Base-by-base conservation (phyloP, 1,140 invertebrate species). In the Drosophila suzukii region DNA sequence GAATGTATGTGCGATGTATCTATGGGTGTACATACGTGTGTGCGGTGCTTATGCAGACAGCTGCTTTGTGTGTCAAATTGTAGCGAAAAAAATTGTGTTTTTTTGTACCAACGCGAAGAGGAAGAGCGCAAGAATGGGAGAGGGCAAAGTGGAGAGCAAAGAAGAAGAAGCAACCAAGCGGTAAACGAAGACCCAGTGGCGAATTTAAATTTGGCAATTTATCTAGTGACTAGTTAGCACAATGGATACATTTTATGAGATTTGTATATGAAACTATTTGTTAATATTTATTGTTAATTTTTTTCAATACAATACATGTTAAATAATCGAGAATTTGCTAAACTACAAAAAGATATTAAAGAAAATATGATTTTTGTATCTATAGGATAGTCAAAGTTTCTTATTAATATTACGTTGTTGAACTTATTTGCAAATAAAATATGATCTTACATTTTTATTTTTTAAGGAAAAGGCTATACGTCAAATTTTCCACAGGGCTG, bases 51-150 rank as follows among this genome's bases (percentile, higher is more conserved):
- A 68, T 78, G 75, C 75, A 77, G 75, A 78, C 75, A 78, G 75
- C 75, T 78, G 75, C 75, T 78, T 78, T 78, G 75, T 78, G 75
- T 78, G 75, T 78, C 75, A 78, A 78, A 78, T 78, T 78, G 75
- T 78, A 77, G 75, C 74, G 53, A 78, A 78, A 78, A 78, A 75
- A 77, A 60, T 38, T 24, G 39, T 63, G 24, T 60, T 47, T 58
- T 75, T 75, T 65, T 65, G 44, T 68, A 56, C 70, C 65, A 75
- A 49, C 46, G 46, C 34, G 60, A 58, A 55, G 57, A 74, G 58
- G 38, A 73, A 60, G 49, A 71, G 63, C 38, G 34, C 38, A 20
- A 13, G 47, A 73, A 38, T 50, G 39, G 15, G 65, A 4, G 46
- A 5, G n/a, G 47, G 50, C 20, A 38, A 41, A 15, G 49, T 11